A percentile compares a stretch with the other conserved stretches of the same genome.
Conservation (phyloP, 2,113 vertebrate species). For the Cinclus mexicanus region DNA sequence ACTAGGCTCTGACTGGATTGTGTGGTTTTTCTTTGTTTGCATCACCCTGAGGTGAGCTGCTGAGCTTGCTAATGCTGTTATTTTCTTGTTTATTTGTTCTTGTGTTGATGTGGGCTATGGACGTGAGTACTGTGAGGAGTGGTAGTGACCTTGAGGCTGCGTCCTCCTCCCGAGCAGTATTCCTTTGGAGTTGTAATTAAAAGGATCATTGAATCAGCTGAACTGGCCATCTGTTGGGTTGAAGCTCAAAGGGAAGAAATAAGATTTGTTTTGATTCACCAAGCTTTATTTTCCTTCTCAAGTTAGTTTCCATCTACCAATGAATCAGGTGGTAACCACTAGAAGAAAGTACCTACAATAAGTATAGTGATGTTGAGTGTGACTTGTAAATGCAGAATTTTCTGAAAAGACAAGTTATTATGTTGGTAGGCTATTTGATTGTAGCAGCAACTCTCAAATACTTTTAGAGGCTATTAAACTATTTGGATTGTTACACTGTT, state of each 20-base stretch:
- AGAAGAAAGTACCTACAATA: background rate
- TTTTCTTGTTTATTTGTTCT: background rate
- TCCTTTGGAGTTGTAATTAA: background rate
- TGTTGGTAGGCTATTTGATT: background rate
- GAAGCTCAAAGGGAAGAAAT: background rate
- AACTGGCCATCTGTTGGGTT: background rate
- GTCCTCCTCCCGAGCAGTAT: background rate
- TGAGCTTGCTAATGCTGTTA: background rate
- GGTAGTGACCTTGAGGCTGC: background rate
- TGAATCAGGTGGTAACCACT: background rate
- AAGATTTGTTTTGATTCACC: background rate
- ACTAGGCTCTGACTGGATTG: background rate
- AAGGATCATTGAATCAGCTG: background rate
- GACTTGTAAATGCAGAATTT: background rate
- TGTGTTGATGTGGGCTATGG: background rate
- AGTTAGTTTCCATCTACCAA: background rate
- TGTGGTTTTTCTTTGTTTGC: background rate
- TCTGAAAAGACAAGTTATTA: background rate
- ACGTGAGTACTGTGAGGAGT: fast-evolving
- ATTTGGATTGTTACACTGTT: background rate
- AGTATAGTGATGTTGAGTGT: background rate
- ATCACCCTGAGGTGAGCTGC: background rate
- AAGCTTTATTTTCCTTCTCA: background rate
- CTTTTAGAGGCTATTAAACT: background rate
- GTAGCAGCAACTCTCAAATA: background rate